Conservation (phyloP, 2,113 vertebrate species). For the Noturus placidus region DNA sequence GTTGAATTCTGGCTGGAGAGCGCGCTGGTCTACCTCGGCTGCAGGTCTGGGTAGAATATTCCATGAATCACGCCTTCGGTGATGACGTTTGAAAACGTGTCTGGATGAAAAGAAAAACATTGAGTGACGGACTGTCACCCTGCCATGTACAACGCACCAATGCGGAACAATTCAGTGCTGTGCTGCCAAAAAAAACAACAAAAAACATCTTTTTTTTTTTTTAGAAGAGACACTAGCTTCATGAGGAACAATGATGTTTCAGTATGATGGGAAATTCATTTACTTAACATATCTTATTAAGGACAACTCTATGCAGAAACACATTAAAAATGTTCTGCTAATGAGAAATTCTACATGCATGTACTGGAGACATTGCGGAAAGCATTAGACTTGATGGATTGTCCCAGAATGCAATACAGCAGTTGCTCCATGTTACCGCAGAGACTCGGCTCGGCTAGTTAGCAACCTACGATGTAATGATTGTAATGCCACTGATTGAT, state of each 20-base stretch:
- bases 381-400: no score
- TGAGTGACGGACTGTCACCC: background rate
- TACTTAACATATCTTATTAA: background rate
- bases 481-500: no score
- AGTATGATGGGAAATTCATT: background rate
- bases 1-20: constrained; percentile 1
- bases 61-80: constrained; percentile 77
- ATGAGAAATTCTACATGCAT: no score
- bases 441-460: no score
- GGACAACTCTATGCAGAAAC: background rate
- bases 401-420: no score
- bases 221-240: background rate
- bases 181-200: background rate
- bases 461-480: no score
- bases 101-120: background rate
- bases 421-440: no score
- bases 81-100: constrained; percentile 72
- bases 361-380: no score
- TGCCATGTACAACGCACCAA: background rate
- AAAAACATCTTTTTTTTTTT: background rate
- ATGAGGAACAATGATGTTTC: background rate
- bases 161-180: background rate
- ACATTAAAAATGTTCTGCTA: background rate
- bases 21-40: constrained; percentile 68
- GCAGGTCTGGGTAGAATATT: constrained; percentile 75